Conservation (phyloP, 2,797 vertebrate genomes). For the Gephyroberyx darwinii region DNA sequence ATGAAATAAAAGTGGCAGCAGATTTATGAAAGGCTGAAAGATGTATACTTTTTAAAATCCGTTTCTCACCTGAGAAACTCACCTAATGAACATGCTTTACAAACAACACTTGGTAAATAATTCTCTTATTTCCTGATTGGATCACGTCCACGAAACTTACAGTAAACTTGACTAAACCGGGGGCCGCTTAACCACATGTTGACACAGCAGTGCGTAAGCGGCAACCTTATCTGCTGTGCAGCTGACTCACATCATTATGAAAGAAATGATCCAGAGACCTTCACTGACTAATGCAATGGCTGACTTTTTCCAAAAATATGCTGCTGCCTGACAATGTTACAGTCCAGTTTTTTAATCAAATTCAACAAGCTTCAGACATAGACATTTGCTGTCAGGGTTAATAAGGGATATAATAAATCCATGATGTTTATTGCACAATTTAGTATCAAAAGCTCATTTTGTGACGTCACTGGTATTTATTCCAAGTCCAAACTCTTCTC, state of each 20-base stretch:
- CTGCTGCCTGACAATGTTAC: not conserved
- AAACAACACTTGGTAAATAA: not conserved
- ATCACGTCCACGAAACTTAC: slow-evolving; percentile 8
- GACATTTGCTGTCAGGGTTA: not conserved
- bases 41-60: not conserved
- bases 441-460: not conserved
- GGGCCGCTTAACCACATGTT: slow-evolving; percentile 29
- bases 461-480: not conserved
- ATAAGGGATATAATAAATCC: not conserved
- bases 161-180: slow-evolving; percentile 16
- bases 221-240: slow-evolving; percentile 22
- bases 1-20: not conserved
- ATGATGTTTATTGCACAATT: slow-evolving; percentile 19
- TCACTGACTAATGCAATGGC: not conserved
- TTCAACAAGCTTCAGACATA: not conserved
- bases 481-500: not conserved
- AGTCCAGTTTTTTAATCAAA: not conserved
- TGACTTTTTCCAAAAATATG: not conserved
- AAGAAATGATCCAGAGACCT: slow-evolving; percentile 3
- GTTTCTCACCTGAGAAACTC: not conserved
- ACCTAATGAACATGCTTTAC: not conserved
- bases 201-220: slow-evolving; percentile 10
- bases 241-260: slow-evolving; percentile 22
- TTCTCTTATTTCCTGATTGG: slow-evolving; percentile 34
- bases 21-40: not conserved